Evolutionary conservation across 2,888 invertebrate species (phyloP).

Genomic region (Calameuta pallipes): DNA sequence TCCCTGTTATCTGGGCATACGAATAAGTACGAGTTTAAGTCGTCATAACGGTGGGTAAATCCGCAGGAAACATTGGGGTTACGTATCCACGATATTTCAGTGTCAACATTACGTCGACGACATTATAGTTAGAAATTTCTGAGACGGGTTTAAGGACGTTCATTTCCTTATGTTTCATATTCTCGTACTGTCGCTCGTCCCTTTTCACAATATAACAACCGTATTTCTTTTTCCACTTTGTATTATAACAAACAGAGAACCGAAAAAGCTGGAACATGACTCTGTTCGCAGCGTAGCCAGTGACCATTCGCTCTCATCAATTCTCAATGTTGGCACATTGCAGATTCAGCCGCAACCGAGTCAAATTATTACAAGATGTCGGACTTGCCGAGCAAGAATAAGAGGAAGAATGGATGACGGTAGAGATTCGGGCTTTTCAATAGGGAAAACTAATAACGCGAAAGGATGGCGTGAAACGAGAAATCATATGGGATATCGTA

Average conservation of each 20-base stretch:
- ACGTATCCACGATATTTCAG: neutral
- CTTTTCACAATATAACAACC: conserved; percentile 24
- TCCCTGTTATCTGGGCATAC: neutral
- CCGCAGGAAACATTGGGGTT: neutral
- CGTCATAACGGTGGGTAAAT: neutral
- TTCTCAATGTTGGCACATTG: neutral
- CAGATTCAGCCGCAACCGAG: neutral
- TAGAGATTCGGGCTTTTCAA: conserved; percentile 30
- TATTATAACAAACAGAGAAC: neutral
- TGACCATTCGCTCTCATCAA: neutral
- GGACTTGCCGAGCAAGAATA: conserved; percentile 2
- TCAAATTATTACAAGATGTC: neutral
- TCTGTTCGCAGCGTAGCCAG: neutral
- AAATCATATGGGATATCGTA: neutral
- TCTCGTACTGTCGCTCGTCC: conserved; percentile 22
- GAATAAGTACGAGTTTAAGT: neutral
- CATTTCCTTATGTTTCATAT: neutral
- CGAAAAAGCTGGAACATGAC: conserved; percentile 5
- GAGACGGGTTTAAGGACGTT: neutral
- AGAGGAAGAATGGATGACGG: conserved; percentile 6
- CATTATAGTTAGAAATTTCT: neutral
- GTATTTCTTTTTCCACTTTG: neutral
- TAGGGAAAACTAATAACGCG: conserved; percentile 37
- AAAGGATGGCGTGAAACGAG: neutral
- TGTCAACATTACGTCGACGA: neutral